Evolutionary conservation across 2,113 vertebrate genomes (phyloP).

Genomic region (Scatophagus argus): DNA sequence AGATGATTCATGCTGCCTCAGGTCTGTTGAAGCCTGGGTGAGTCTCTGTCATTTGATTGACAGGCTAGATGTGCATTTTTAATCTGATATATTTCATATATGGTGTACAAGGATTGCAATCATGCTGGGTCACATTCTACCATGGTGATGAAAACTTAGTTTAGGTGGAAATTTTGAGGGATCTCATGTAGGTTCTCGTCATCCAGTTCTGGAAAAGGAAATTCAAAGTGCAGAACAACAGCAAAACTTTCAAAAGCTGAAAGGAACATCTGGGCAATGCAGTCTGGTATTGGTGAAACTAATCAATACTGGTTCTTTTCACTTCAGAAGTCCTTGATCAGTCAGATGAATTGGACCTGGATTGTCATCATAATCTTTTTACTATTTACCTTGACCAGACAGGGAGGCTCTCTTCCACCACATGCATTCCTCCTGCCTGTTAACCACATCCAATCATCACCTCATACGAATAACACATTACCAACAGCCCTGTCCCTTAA

Average conservation of each 20-base stretch:
- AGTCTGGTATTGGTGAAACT: neutral
- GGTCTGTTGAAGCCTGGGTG: slow-evolving; percentile 41
- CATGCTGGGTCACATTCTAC: neutral
- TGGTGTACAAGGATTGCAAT: neutral
- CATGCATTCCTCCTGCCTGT: slow-evolving; percentile 60
- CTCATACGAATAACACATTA: slow-evolving; percentile 40
- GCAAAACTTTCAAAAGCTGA: slow-evolving; percentile 26
- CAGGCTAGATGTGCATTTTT: neutral
- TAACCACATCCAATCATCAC: slow-evolving; percentile 64
- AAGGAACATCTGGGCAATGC: slow-evolving; percentile 14
- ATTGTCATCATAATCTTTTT: slow-evolving; percentile 28
- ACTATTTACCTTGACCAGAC: slow-evolving; percentile 63
- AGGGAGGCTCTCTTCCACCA: slow-evolving; percentile 39
- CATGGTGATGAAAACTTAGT: neutral
- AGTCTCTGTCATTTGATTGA: slow-evolving; percentile 19
- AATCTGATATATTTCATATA: slow-evolving; percentile 1
- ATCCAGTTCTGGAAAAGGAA: slow-evolving; percentile 5
- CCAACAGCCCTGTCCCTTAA: slow-evolving; percentile 52
- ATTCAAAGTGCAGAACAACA: slow-evolving; percentile 11
- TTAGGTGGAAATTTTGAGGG: neutral
- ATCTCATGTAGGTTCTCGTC: neutral
- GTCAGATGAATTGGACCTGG: slow-evolving; percentile 16
- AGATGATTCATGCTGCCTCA: slow-evolving; percentile 44
- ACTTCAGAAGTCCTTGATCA: slow-evolving; percentile 31
- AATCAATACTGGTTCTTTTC: slow-evolving; percentile 8